These are phyloP conservation scores for Cotesia congregata DNA, from an alignment of 2,888 invertebrate genomes.

Conservation along the genomic window DNA sequence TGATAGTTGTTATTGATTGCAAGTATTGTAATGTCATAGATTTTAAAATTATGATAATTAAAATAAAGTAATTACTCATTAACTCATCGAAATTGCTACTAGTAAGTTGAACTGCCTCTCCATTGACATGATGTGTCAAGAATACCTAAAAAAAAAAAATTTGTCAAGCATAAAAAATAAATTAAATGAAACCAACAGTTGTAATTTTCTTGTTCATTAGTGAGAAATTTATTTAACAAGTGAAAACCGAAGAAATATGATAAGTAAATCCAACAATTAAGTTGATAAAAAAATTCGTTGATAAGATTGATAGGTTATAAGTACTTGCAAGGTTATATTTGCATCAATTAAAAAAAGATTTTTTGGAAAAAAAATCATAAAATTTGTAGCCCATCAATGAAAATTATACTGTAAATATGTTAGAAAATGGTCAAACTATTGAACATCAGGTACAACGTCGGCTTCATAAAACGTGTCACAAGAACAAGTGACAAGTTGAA, in stretches of 20 bases:
- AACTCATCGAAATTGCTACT: constrained; percentile 87
- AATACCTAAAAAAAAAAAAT: constrained; percentile 47
- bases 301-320: background rate
- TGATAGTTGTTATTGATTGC: background rate
- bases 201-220: background rate
- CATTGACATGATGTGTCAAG: constrained; percentile 77
- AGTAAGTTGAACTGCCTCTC: constrained; percentile 86
- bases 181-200: background rate
- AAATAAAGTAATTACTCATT: constrained; percentile 76
- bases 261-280: background rate
- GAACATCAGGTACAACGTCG: background rate
- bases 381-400: background rate
- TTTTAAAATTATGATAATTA: constrained; percentile 7
- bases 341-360: background rate
- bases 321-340: background rate
- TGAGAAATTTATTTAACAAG: background rate
- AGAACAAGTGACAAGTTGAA: constrained; percentile 43
- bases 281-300: background rate
- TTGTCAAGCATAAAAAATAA: background rate
- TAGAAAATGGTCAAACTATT: constrained; percentile 17
- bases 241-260: constrained; percentile 27
- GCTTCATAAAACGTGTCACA: constrained; percentile 49
- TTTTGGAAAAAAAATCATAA: background rate
- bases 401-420: background rate
- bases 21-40: background rate